A percentile compares a stretch with the other conserved stretches of the same genome.
These are phyloP conservation scores for Bellardia pandia DNA, from an alignment of 2,888 invertebrate species.

Conservation along the genomic window DNA sequence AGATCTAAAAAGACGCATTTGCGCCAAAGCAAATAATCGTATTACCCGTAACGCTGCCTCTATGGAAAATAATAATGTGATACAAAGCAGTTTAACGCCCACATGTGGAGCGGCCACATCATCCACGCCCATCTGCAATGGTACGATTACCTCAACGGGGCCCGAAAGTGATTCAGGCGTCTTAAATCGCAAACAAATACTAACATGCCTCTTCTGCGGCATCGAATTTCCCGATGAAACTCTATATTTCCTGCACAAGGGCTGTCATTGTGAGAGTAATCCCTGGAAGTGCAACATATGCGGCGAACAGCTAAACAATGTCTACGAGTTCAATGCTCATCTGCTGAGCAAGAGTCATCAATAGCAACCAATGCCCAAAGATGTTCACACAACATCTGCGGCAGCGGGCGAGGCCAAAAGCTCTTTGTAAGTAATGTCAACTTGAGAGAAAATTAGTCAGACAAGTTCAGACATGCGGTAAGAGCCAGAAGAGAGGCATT, in stretches of 20 bases:
- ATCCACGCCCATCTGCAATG: conserved; percentile 85
- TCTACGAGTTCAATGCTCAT: conserved; percentile 98
- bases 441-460: conserved; percentile 26
- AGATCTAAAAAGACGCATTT: conserved; percentile 92
- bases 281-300: conserved; percentile 99
- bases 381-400: conserved; percentile 59
- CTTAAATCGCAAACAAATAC: conserved; percentile 84
- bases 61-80: conserved; percentile 82
- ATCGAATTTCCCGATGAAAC: conserved; percentile 98
- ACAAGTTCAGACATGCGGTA: neutral
- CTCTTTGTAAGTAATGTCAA: conserved; percentile 48
- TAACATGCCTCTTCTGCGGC: conserved; percentile 95
- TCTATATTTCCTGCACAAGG: conserved; percentile 98
- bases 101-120: conserved; percentile 73
- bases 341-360: conserved; percentile 97
- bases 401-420: conserved; percentile 20
- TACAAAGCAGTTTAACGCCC: conserved; percentile 77
- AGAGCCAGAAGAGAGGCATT: conserved; percentile 47
- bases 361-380: conserved; percentile 83
- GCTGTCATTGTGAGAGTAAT: conserved; percentile 98
- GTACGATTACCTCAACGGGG: conserved; percentile 90
- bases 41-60: conserved; percentile 82
- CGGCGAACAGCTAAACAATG: conserved; percentile 96
- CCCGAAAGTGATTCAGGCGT: conserved; percentile 85
- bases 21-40: conserved; percentile 88